phyloP scores from a whole-genome alignment of 2,113 vertebrate genomes.

The Tonatia bakeri region DNA sequence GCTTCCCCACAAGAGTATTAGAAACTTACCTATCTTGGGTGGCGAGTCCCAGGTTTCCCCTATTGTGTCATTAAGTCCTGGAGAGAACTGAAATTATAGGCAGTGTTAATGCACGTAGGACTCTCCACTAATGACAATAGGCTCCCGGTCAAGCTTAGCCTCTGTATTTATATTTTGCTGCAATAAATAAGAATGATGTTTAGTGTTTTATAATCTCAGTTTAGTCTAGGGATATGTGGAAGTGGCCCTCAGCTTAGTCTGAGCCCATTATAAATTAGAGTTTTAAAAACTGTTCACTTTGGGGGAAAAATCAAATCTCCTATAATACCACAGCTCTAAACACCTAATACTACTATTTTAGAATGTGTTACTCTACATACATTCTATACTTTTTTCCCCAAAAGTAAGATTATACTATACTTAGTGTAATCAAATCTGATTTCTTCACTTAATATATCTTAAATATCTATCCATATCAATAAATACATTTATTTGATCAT shows the following conservation, averaged over 20 bases:
- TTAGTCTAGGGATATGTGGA: neutral
- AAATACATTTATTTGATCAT: neutral
- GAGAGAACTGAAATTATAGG: neutral
- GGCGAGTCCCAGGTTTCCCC: neutral
- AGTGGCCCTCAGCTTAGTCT: neutral
- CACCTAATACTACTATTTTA: neutral
- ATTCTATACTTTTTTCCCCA: neutral
- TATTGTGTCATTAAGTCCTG: neutral
- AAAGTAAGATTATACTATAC: neutral
- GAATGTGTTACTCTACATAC: neutral
- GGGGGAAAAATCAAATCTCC: neutral
- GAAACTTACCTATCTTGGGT: neutral
- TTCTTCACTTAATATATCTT: neutral
- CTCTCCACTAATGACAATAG: neutral
- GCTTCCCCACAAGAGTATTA: neutral
- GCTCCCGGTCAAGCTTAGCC: neutral
- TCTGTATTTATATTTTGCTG: neutral
- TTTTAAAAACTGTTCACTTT: constrained; percentile 1
- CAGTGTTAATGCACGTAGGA: neutral
- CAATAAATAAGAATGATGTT: neutral
- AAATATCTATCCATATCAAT: neutral
- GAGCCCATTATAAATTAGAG: neutral
- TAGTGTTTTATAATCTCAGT: neutral
- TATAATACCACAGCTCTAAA: neutral
- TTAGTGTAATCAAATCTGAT: neutral